Percentiles rank a stretch among this genome's conserved stretches.
Conservation (phyloP, 2,888 invertebrate species). For the Clusia tigrina region DNA sequence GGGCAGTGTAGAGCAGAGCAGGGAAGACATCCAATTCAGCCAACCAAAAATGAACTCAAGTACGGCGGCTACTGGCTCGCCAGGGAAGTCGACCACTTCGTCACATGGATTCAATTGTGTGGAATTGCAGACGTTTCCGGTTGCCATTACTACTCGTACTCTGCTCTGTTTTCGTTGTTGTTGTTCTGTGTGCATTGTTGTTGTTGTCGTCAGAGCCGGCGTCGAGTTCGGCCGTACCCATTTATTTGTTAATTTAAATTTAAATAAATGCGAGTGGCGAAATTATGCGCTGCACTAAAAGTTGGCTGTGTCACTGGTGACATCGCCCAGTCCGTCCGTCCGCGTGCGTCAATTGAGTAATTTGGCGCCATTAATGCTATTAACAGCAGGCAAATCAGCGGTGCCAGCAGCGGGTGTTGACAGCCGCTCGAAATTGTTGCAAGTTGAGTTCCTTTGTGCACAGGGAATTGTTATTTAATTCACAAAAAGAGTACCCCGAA, state of each 20-base stretch:
- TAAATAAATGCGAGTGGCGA: background rate
- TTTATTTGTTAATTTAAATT: background rate
- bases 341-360: background rate
- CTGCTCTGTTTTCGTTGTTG: background rate
- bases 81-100: no score
- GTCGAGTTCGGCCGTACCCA: no score
- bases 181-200: background rate
- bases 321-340: no score
- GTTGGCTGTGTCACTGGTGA: no score
- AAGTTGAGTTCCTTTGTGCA: no score
- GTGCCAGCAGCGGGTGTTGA: background rate
- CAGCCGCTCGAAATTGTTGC: no score
- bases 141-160: background rate
- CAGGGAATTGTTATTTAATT: no score
- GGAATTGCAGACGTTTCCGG: background rate
- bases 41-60: background rate
- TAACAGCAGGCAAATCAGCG: no score
- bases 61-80: background rate
- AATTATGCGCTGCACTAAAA: background rate
- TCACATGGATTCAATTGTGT: no score
- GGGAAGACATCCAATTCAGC: background rate
- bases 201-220: no score
- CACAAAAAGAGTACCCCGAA: no score
- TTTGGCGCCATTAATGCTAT: background rate
- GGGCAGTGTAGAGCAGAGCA: no score